phyloP scores from a whole-genome alignment of 2,888 invertebrate species.

The Sericinus montela region DNA sequence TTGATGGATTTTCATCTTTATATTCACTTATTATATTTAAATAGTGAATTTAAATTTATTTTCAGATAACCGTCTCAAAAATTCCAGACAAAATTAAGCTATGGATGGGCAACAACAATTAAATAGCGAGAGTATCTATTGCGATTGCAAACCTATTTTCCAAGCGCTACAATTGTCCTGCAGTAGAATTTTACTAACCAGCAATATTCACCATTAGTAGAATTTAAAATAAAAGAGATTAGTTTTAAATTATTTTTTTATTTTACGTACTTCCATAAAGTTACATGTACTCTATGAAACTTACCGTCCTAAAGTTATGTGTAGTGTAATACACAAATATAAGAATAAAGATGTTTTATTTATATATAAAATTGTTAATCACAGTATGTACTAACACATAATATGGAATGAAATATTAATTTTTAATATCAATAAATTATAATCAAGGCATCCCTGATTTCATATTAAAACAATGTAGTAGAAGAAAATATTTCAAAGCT shows the following conservation, averaged over 20 bases:
- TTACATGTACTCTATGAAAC: constrained; percentile 52
- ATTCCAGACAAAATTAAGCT: no score
- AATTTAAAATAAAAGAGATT: neutral
- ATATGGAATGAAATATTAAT: constrained; percentile 58
- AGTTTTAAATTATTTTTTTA: constrained; percentile 41
- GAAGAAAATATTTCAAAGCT: constrained; percentile 34
- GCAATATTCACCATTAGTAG: no score
- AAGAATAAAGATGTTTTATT: constrained; percentile 49
- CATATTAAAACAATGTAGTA: constrained; percentile 30
- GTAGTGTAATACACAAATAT: constrained; percentile 49
- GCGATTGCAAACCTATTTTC: no score
- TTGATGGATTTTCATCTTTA: no score
- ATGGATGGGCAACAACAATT: no score
- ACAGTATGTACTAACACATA: constrained; percentile 60
- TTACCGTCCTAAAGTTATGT: constrained; percentile 57
- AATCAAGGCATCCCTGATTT: constrained; percentile 37
- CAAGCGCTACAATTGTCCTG: no score
- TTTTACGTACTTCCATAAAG: constrained; percentile 69
- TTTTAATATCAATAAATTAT: constrained; percentile 42
- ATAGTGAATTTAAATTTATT: no score
- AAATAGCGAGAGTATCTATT: no score
- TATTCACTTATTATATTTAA: no score
- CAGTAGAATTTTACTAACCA: no score
- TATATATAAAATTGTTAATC: constrained; percentile 53
- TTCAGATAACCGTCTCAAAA: no score